These are phyloP conservation scores for Myocastor coypus DNA, from an alignment of 2,113 vertebrate genomes.

Conservation along the genomic window DNA sequence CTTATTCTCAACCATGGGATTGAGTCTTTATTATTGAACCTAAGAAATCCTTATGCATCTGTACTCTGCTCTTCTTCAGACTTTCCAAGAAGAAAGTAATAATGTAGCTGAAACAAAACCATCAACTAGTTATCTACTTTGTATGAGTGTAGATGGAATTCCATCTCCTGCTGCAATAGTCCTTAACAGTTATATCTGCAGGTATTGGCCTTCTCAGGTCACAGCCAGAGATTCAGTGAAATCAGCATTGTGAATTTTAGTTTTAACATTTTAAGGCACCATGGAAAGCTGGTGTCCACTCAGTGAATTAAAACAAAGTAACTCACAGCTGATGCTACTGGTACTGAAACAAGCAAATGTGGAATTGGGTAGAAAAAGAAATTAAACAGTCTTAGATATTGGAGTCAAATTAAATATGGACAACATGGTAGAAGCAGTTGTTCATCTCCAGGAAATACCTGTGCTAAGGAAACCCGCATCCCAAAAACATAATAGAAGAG, in stretches of 20 bases:
- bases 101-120: neutral
- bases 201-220: no score
- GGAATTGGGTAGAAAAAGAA: neutral
- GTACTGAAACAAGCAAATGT: neutral
- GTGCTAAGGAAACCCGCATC: neutral
- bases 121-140: neutral
- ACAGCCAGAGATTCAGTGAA: neutral
- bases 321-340: neutral
- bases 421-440: neutral
- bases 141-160: neutral
- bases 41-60: neutral
- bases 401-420: neutral
- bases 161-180: neutral
- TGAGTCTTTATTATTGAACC: neutral
- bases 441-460: neutral
- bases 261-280: neutral
- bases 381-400: constrained; percentile 7
- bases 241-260: neutral
- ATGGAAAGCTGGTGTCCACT: neutral
- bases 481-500: neutral
- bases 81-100: neutral
- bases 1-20: neutral
- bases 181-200: neutral
- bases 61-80: neutral
- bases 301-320: neutral